Percentiles rank a stretch among this genome's conserved stretches.
Conservation (phyloP, 2,797 vertebrate genomes). For the Acipenser transmontanus region DNA sequence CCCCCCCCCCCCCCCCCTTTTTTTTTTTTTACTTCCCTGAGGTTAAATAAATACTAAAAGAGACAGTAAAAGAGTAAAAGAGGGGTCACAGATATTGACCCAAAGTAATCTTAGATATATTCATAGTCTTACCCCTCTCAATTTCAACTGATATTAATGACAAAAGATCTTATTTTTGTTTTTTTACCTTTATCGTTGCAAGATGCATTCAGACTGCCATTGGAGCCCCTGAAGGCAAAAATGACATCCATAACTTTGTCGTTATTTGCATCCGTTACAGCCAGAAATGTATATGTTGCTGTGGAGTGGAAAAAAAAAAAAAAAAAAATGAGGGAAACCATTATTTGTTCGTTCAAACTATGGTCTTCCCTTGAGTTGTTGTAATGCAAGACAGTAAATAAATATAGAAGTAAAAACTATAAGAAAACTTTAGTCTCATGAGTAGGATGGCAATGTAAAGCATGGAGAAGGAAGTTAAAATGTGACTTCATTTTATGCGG, state of each 20-base stretch:
- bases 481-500: not conserved
- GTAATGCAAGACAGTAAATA: no score
- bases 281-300: constrained; percentile 76
- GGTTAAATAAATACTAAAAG: no score
- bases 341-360: not conserved
- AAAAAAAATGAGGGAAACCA: not conserved
- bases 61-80: no score
- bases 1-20: no score
- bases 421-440: not conserved
- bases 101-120: no score
- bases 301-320: constrained; percentile 26
- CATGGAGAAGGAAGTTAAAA: not conserved
- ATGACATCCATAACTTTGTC: constrained; percentile 82
- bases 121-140: not conserved
- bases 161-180: no score
- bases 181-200: constrained; percentile 65
- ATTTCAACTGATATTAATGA: no score
- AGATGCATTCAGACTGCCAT: constrained; percentile 51
- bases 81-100: no score
- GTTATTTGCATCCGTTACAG: constrained; percentile 55
- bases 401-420: not conserved
- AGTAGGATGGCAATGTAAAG: not conserved
- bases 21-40: no score
- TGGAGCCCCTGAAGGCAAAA: constrained; percentile 63
- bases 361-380: not conserved